These are phyloP conservation scores for Sthenelais limicola DNA, from an alignment of 2,888 invertebrate species.

Conservation along the genomic window DNA sequence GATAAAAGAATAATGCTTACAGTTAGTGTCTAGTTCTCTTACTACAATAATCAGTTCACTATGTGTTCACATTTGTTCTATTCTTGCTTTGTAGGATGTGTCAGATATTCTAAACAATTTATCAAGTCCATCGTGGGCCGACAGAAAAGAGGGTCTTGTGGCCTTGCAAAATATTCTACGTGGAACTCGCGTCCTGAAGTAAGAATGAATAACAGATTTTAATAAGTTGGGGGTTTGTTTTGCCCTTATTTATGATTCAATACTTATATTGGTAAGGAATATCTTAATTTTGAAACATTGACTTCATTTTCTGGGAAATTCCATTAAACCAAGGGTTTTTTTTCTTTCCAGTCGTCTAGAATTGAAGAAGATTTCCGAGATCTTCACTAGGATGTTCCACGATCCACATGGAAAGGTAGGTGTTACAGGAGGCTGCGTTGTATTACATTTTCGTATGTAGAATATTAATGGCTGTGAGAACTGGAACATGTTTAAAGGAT, in stretches of 20 bases:
- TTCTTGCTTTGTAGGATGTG: slow-evolving; percentile 51
- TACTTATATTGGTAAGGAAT: neutral
- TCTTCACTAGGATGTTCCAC: slow-evolving; percentile 96
- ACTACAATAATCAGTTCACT: too few relatives aligned
- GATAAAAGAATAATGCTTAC: too few relatives aligned
- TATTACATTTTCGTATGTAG: too few relatives aligned
- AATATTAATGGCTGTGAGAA: too few relatives aligned
- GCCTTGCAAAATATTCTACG: slow-evolving; percentile 84
- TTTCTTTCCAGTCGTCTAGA: slow-evolving; percentile 75
- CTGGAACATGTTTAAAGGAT: too few relatives aligned
- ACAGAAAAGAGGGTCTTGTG: slow-evolving; percentile 93
- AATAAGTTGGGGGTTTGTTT: neutral
- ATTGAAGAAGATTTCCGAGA: slow-evolving; percentile 89
- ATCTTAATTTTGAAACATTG: too few relatives aligned
- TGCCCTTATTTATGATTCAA: slow-evolving; percentile 32
- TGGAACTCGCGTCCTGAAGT: slow-evolving; percentile 69
- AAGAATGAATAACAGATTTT: slow-evolving; percentile 43
- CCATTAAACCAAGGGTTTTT: too few relatives aligned
- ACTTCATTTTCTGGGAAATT: too few relatives aligned
- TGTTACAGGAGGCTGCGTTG: too few relatives aligned
- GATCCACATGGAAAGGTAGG: slow-evolving; percentile 90
- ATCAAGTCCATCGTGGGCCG: slow-evolving; percentile 83
- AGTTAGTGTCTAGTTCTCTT: too few relatives aligned
- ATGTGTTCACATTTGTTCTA: too few relatives aligned
- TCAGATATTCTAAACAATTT: slow-evolving; percentile 51